A percentile compares a stretch with the other conserved stretches of the same genome.
Conservation (phyloP, 2,113 vertebrate species). For the Podiceps cristatus region DNA sequence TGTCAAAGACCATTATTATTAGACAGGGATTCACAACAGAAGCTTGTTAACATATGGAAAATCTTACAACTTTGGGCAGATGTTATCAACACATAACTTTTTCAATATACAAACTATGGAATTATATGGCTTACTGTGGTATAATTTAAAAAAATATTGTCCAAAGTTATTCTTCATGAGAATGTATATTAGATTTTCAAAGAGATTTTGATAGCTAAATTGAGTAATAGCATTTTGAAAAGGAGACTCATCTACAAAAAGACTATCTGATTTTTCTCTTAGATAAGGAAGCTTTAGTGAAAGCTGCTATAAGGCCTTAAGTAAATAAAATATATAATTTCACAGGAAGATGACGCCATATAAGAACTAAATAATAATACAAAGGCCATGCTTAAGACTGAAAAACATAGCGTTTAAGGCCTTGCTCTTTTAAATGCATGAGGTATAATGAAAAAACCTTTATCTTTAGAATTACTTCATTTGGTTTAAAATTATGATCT, state of each 20-base stretch:
- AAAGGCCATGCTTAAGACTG: background rate
- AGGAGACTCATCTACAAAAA: background rate
- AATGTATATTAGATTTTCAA: background rate
- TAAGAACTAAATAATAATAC: background rate
- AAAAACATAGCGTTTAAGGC: background rate
- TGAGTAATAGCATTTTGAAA: background rate
- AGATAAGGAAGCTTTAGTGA: background rate
- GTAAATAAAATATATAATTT: background rate
- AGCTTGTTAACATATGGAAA: constrained; percentile 9
- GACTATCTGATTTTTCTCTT: background rate
- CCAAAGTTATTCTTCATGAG: background rate
- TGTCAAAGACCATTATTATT: background rate
- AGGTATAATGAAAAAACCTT: background rate
- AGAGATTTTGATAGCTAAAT: background rate
- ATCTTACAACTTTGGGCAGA: background rate
- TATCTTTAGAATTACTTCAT: background rate
- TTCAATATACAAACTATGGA: background rate
- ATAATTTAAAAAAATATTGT: background rate
- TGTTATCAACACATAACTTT: background rate
- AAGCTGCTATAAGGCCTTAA: background rate
- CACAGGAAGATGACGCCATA: background rate
- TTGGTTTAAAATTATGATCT: background rate
- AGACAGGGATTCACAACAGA: background rate
- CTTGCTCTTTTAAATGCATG: background rate
- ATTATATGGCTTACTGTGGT: background rate